Conservation (phyloP, 2,797 vertebrate species). For the Anabacerthia variegaticeps region DNA sequence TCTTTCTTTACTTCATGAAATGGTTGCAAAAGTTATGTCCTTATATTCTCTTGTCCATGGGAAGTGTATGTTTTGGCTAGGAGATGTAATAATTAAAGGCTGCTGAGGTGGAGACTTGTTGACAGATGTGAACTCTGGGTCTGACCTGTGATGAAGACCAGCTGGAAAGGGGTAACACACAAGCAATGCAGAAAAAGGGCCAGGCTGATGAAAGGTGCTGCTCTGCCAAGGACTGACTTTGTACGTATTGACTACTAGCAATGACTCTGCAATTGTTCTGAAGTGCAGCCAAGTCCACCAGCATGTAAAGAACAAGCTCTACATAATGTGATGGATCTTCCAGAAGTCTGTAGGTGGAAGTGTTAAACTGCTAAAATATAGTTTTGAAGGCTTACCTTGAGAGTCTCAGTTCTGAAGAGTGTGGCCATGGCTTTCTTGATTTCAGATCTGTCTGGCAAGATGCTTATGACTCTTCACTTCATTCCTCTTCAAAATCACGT, state of each 20-base stretch:
- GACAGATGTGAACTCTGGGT: neutral
- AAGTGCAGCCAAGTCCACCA: neutral
- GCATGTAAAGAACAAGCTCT: neutral
- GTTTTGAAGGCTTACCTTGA: neutral
- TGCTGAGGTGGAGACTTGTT: neutral
- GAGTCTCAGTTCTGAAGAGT: neutral
- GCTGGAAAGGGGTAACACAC: neutral
- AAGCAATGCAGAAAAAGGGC: neutral
- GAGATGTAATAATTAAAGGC: neutral
- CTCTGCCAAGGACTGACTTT: neutral
- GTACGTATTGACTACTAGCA: neutral
- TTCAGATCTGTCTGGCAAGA: neutral
- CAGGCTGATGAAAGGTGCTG: neutral
- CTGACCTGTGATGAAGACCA: neutral
- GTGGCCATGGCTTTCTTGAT: neutral
- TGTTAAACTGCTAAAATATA: slow-evolving; percentile 1
- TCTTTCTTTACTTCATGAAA: neutral
- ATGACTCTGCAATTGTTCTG: slow-evolving; percentile 14
- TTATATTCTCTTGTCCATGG: neutral
- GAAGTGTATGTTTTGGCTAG: neutral
- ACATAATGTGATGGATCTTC: neutral
- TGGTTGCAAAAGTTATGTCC: neutral
- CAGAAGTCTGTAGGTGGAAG: neutral
- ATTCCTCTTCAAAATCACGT: neutral
- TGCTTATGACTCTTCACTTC: neutral